Evolutionary conservation across 2,113 vertebrate species (phyloP), one percentile per base, ranked within the genome.

Genomic region (Mionectes macconnelli): DNA sequence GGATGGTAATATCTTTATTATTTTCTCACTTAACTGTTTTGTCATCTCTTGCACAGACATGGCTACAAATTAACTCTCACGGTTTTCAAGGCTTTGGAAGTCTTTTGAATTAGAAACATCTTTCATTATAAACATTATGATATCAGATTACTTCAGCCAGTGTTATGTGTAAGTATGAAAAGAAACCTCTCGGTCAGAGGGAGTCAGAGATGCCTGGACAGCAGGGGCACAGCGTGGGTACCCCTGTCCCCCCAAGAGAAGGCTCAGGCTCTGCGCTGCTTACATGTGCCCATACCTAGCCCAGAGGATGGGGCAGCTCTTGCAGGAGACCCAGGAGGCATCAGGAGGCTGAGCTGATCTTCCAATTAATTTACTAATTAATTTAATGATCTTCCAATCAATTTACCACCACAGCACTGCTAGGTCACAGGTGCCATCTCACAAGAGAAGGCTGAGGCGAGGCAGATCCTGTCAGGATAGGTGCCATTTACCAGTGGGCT

Each of bases 391-490:
- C 1, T 24, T 8, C 11, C n/a, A 6, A 0, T 1, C 2, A 4
- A 72, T 55, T 44, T 6, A 3, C 14, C 52, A 12, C 17, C 57
- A 1, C 0, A 2, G 69, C 63, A 4, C 56, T 7, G 52, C 45
- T 25, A 19, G 15, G 39, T 8, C 24, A 8, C 50, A 33, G 40
- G 37, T 74, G 4, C 24, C 22, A 12, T 3, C 68, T 14, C 18
- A 0, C 0, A 1, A 8, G 44, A 35, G 37, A 3, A 18, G 74
- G 37, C 44, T 30, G 5, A 22, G 56, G 11, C 0, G 42, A 30
- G 75, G 27, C 57, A n/a, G 39, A 17, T 42, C n/a, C 57, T 40
- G 37, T 6, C n/a, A 21, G 84, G 28, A 47, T 28, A 47, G 44
- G 6, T 9, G 14, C 19, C 57, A 1, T 14, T 39, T 3, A 9